Conservation (phyloP, 2,113 vertebrate genomes). For the Cyrtonyx montezumae region DNA sequence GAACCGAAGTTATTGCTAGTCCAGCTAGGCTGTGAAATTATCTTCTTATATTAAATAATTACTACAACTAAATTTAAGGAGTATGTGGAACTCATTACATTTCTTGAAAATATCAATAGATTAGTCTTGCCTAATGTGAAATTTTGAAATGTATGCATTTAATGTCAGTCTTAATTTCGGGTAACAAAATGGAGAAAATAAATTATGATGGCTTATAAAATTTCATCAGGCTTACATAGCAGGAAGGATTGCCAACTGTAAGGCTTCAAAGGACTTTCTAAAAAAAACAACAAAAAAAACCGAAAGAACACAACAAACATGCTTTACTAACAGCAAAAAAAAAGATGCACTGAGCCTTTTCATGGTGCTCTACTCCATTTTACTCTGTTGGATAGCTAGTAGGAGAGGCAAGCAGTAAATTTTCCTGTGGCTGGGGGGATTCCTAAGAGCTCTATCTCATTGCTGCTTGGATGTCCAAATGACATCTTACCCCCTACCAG, state of each 20-base stretch:
- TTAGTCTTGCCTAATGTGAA: neutral
- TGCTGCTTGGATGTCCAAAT: neutral
- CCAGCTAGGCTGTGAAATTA: neutral
- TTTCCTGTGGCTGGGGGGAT: neutral
- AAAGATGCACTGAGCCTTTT: neutral
- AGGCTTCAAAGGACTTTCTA: neutral
- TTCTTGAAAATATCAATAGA: neutral
- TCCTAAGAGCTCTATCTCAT: neutral
- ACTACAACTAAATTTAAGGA: neutral
- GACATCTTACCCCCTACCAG: neutral
- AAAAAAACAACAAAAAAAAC: neutral
- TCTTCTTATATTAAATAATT: constrained; percentile 4
- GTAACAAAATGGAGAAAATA: neutral
- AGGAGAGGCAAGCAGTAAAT: neutral
- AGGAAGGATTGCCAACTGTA: neutral
- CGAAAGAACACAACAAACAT: neutral
- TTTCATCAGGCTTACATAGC: neutral
- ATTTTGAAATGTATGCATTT: constrained; percentile 2
- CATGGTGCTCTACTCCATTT: neutral
- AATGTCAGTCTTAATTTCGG: neutral
- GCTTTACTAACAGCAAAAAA: neutral
- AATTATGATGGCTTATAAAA: neutral
- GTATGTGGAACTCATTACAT: neutral
- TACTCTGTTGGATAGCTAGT: neutral
- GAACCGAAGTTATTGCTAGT: neutral